Evolutionary conservation across 2,797 vertebrate species (phyloP), one percentile per base, ranked within the genome.

Genomic region (Chromis chromis): DNA sequence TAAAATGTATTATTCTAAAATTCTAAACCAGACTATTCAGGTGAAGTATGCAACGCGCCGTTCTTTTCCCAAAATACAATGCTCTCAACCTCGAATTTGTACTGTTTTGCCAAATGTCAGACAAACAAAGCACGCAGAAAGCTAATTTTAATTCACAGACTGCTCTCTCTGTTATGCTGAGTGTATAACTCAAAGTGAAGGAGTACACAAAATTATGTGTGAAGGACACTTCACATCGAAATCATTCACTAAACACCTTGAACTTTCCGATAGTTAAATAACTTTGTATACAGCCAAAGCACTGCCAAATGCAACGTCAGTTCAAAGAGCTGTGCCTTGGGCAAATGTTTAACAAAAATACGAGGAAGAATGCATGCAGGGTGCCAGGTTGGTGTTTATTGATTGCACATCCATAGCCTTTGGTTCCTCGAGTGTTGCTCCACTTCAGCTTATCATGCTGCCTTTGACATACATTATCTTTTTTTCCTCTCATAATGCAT

Each of bases 241-340:
- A 64, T 80, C 28, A 73, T 54, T 14, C n/a, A 24, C 27, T 40
- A 40, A 78, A 70, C 59, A 61, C 64, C 31, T 82, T 72, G 24
- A 65, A 78, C 50, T 40, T 53, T 24, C 36, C 42, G 19, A 17
- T 27, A 1, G 24, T 6, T 4, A 27, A 57, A 58, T 33, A 59
- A 62, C 68, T 68, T 59, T 60, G 48, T 49, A 10, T 46, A 9
- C 58, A 76, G 42, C 59, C 44, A 59, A 62, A 67, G n/a, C 74
- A 1, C 70, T 69, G 44, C 39, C 62, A 60, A 67, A 63, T 67
- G 42, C 6, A 62, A 4, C 16, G 57, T 57, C 50, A 25, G 50
- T 63, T 73, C 33, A 69, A 76, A 83, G 50, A 66, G 63, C 50
- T 31, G n/a, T 6, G 76, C 69, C 53, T 25, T 9, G 13, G 58